Evolutionary conservation across 1,140 invertebrate species (phyloP), one percentile per base, ranked within the genome.

Genomic region (Achatina immaculata): DNA sequence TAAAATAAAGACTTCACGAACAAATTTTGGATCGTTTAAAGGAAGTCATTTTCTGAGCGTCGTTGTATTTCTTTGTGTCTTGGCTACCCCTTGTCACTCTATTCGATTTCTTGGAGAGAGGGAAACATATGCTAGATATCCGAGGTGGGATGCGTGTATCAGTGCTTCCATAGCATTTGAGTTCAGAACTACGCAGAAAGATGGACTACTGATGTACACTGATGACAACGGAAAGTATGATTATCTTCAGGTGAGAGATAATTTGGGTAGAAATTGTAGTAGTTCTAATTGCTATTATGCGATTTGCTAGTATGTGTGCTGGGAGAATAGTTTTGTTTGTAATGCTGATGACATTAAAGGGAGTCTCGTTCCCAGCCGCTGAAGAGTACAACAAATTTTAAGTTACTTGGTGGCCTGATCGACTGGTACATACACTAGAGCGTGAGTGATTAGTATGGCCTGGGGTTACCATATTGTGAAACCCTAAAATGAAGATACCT

Each of bases 91-190:
- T 2, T 69, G 74, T 38, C 38, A 83, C 28, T 78, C 81, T 0
- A 38, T 86, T 28, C 48, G 78, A 34, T 86, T 86, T 40, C 71
- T 76, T n/a, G 83, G 85, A 38, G 74, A 75, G 16, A 38, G 48
- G 2, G 82, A 79, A 38, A 84, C 84, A 1, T 90, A 84, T 80
- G 88, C 89, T 28, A 84, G 80, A 48, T 90, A 83, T 81, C 88
- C 89, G 34, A 86, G 85, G 79, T 90, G 89, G 89, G 83, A 90
- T 76, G 88, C 88, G 7, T 90, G 89, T 78, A 81, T 77, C 28
- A 90, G 90, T 82, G 85, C 87, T 11, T 86, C 87, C 11, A 77
- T 90, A 31, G 85, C 81, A 75, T 90, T 90, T 75, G 89, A 90
- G 36, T 90, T 90, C 84, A 86, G 84, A 66, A 90, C 89, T 4